Evolutionary conservation across 2,888 invertebrate genomes (phyloP).

Genomic region (Nomada lathburiana): DNA sequence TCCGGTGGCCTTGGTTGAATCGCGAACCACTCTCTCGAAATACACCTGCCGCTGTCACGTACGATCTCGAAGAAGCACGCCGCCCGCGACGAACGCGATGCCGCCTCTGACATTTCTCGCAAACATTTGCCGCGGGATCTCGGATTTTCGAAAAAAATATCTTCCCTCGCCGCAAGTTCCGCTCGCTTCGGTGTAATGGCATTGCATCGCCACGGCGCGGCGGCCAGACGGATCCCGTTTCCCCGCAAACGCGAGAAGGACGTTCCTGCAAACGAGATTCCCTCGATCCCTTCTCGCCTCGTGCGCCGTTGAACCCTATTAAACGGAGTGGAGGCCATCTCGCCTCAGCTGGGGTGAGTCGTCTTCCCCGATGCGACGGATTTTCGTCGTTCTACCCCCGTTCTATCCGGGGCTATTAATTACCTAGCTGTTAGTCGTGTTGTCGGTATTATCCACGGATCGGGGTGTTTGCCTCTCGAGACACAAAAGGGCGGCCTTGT

Average conservation of each 20-base stretch:
- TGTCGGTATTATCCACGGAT: constrained; percentile 51
- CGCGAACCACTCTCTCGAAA: neutral
- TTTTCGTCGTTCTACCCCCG: neutral
- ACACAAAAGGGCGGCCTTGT: neutral
- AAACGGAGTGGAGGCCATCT: constrained; percentile 24
- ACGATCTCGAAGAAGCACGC: too few species aligned
- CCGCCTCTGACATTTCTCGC: neutral
- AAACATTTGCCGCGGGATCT: neutral
- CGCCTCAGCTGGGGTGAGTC: neutral
- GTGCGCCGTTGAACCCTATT: constrained; percentile 6
- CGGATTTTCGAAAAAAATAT: neutral
- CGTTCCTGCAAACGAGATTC: constrained; percentile 44
- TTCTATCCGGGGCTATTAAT: constrained; percentile 51
- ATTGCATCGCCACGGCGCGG: neutral
- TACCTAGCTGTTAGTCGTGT: constrained; percentile 39
- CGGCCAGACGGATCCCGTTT: neutral
- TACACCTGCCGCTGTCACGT: neutral
- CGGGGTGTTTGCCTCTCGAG: constrained; percentile 12
- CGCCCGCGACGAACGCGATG: neutral
- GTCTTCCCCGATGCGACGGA: neutral
- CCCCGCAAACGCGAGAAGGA: neutral
- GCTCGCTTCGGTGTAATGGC: neutral
- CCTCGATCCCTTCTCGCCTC: constrained; percentile 2
- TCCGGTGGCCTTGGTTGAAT: constrained; percentile 8
- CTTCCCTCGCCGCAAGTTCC: neutral